Percentiles rank a stretch among this genome's conserved stretches.
These are phyloP conservation scores for Sphaeridia pumilis DNA, from an alignment of 2,888 invertebrate species.

Conservation along the genomic window DNA sequence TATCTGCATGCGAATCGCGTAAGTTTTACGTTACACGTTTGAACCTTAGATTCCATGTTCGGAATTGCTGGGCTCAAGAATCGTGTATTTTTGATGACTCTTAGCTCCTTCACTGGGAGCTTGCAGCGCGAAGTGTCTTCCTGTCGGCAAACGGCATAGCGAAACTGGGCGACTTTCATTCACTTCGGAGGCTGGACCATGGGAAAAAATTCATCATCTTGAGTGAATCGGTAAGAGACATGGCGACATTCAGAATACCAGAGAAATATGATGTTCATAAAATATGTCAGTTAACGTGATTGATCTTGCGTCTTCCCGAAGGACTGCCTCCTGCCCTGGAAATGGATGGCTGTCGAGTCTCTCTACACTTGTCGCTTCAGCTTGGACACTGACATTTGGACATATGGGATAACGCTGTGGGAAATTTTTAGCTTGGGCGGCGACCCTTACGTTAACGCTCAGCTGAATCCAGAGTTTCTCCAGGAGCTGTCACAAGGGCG, in stretches of 20 bases:
- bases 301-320: too few species aligned
- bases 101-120: constrained; percentile 11
- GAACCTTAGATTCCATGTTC: background rate
- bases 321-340: constrained; percentile 6
- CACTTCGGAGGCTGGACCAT: constrained; percentile 1
- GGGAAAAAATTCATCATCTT: constrained; percentile 7
- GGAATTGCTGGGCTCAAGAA: background rate
- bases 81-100: background rate
- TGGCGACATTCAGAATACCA: too few species aligned
- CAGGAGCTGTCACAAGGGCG: background rate
- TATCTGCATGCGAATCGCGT: constrained; percentile 4
- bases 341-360: constrained; percentile 10
- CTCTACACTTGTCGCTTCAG: constrained; percentile 1
- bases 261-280: too few species aligned
- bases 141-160: background rate
- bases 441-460: constrained; percentile 6
- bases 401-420: constrained; percentile 8
- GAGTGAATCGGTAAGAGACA: constrained; percentile 1
- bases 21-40: background rate
- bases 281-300: too few species aligned
- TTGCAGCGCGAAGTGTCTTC: constrained; percentile 9
- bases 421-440: constrained; percentile 3
- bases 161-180: constrained; percentile 12
- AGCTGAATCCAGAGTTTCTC: background rate
- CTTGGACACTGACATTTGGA: constrained; percentile 8